Evolutionary conservation across 2,797 vertebrate genomes (phyloP).

Genomic region (Acrossocheilus wenchowensis): DNA sequence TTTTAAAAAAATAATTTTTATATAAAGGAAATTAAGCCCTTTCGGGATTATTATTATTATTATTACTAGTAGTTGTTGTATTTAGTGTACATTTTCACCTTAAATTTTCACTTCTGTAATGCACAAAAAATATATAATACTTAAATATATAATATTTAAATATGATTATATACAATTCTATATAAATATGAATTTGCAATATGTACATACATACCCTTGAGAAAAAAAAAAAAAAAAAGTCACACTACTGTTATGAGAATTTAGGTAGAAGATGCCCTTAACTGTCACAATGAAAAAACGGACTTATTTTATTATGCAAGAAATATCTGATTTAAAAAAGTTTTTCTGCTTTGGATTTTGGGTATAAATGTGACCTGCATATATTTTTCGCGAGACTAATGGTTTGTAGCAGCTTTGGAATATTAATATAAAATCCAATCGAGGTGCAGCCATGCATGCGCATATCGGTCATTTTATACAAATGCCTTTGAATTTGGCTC

Average conservation of each 20-base stretch:
- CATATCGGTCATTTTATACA: conserved; percentile 8
- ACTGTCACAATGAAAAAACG: background rate
- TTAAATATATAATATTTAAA: too few relatives aligned
- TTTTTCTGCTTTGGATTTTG: background rate
- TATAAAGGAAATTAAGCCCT: too few relatives aligned
- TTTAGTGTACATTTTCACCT: too few relatives aligned
- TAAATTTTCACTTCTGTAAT: too few relatives aligned
- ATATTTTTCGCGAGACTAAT: background rate
- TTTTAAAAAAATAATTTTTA: too few relatives aligned
- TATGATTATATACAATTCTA: too few relatives aligned
- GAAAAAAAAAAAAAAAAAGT: background rate
- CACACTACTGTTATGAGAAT: background rate
- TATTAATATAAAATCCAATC: conserved; percentile 14
- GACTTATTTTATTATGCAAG: background rate
- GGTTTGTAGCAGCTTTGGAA: background rate
- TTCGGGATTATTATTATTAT: too few relatives aligned
- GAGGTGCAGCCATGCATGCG: conserved; percentile 12
- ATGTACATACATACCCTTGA: too few relatives aligned
- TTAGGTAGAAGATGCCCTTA: background rate
- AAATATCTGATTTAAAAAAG: background rate
- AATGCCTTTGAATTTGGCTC: conserved; percentile 8
- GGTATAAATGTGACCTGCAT: conserved; percentile 5
- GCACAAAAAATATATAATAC: too few relatives aligned
- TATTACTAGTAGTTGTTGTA: too few relatives aligned
- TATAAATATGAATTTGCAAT: too few relatives aligned